These are phyloP conservation scores for Drosophila pallidifrons DNA, from an alignment of 1,140 invertebrate species.

Conservation along the genomic window DNA sequence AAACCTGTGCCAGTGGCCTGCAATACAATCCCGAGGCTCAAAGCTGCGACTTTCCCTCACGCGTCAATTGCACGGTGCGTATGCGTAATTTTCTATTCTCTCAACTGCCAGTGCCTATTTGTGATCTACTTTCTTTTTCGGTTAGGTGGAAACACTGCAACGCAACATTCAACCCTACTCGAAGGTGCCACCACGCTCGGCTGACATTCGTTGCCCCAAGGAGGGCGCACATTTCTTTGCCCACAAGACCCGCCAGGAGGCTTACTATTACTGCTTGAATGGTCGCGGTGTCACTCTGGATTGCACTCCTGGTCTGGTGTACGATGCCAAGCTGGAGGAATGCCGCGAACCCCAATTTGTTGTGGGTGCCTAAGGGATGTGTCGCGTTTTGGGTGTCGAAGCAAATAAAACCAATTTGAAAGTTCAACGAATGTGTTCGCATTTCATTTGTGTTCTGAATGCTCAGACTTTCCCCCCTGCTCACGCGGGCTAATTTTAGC, in stretches of 20 bases:
- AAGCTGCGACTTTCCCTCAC: slow-evolving; percentile 68
- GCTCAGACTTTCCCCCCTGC: slow-evolving; percentile 27
- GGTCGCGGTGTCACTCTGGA: slow-evolving; percentile 68
- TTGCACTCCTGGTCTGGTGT: slow-evolving; percentile 75
- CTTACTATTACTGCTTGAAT: slow-evolving; percentile 75
- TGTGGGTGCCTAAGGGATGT: slow-evolving; percentile 35
- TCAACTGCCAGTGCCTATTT: background rate
- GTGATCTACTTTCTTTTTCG: background rate
- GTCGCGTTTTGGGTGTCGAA: background rate
- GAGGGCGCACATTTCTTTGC: slow-evolving; percentile 66
- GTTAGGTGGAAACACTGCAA: slow-evolving; percentile 65
- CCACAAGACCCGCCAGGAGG: slow-evolving; percentile 59
- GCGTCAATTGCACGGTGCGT: slow-evolving; percentile 69
- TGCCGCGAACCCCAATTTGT: slow-evolving; percentile 57
- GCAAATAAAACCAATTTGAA: slow-evolving; percentile 40
- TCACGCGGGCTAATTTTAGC: slow-evolving; percentile 45
- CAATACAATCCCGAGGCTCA: slow-evolving; percentile 58
- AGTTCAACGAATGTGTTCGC: slow-evolving; percentile 44
- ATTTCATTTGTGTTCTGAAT: slow-evolving; percentile 31
- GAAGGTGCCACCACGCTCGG: slow-evolving; percentile 61
- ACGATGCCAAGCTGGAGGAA: slow-evolving; percentile 54
- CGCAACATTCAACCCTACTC: slow-evolving; percentile 70
- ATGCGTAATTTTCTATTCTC: background rate
- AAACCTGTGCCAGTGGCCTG: slow-evolving; percentile 66
- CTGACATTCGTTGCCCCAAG: slow-evolving; percentile 66